Evolutionary conservation across 2,888 invertebrate species (phyloP), one percentile per base, ranked within the genome.

Genomic region (Leptopilina myrica): DNA sequence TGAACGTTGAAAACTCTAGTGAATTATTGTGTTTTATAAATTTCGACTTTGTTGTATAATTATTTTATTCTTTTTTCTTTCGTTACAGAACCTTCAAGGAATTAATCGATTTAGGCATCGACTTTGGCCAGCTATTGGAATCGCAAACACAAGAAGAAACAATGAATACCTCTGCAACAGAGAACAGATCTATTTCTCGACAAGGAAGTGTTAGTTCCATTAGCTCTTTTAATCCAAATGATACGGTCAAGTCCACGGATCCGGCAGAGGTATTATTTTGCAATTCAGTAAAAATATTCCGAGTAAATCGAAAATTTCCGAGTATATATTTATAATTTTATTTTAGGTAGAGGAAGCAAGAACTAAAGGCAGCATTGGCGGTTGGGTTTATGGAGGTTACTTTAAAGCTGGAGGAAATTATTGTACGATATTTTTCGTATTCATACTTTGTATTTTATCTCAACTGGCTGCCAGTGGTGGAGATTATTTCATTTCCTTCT

Each of bases 401-500:
- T 93, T 97, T 80, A 90, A 92, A 14, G 95, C 96, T 4, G 95
- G 96, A 67, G 96, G 97, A 0, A 94, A 95, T 83, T 93, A 93
- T 82, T 92, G 93, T 67, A 87, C 95, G 5, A 93, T 95, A 56
- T 85, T 93, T 20, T 88, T 94, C 0, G 93, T 96, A 91, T 83
- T 95, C 5, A 67, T 94, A 3, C 93, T 95, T 46, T 96, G 95
- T 84, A 85, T 95, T 26, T 82, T 95, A 0, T 93, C 96, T 0
- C 97, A 97, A 92, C 85, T 94, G 7, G 91, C 95, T 62, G 96
- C 95, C 1, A 97, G 96, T 11, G 94, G 94, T 7, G 94, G 95
- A 0, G 97, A 97, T 90, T 96, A 95, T 92, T 97, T 96, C 93
- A 94, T 97, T 8, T 94, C 95, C 7, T 95, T 94, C 88, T 97